These are phyloP conservation scores for Porites evermanni DNA, from an alignment of 92 coral and sea anemone species.

Conservation along the genomic window DNA sequence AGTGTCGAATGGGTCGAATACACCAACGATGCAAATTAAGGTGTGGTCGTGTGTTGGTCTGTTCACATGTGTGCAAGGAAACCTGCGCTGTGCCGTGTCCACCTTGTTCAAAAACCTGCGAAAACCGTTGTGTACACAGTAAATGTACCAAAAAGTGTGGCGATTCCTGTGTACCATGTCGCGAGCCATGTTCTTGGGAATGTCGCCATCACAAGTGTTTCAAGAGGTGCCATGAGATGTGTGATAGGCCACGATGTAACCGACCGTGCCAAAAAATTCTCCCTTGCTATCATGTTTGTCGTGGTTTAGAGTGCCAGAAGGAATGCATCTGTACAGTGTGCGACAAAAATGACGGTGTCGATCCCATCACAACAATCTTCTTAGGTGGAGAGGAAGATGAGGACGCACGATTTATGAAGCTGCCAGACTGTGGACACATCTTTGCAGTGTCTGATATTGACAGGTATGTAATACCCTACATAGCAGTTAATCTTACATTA, in stretches of 20 bases:
- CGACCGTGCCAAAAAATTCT: conserved; percentile 62
- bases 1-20: conserved; percentile 89
- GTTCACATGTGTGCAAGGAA: conserved; percentile 78
- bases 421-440: conserved; percentile 83
- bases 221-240: conserved; percentile 74
- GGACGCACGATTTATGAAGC: conserved; percentile 75
- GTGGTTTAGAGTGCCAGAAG: conserved; percentile 77
- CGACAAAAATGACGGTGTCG: conserved; percentile 38
- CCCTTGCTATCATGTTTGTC: conserved; percentile 64
- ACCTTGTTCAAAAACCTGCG: conserved; percentile 66
- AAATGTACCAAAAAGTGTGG: conserved; percentile 64
- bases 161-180: conserved; percentile 75
- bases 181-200: conserved; percentile 75
- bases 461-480: background rate
- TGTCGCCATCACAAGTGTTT: conserved; percentile 78
- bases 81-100: conserved; percentile 77
- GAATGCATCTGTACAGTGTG: conserved; percentile 81
- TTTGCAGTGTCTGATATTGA: conserved; percentile 84
- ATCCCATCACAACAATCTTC: conserved; percentile 63
- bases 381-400: conserved; percentile 78
- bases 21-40: conserved; percentile 67
- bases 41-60: conserved; percentile 77
- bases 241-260: conserved; percentile 87
- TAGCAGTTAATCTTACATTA: background rate
- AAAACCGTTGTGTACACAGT: conserved; percentile 75